These are phyloP conservation scores for Scolopax bukidnonensis DNA, from an alignment of 2,797 vertebrate genomes.

Conservation along the genomic window DNA sequence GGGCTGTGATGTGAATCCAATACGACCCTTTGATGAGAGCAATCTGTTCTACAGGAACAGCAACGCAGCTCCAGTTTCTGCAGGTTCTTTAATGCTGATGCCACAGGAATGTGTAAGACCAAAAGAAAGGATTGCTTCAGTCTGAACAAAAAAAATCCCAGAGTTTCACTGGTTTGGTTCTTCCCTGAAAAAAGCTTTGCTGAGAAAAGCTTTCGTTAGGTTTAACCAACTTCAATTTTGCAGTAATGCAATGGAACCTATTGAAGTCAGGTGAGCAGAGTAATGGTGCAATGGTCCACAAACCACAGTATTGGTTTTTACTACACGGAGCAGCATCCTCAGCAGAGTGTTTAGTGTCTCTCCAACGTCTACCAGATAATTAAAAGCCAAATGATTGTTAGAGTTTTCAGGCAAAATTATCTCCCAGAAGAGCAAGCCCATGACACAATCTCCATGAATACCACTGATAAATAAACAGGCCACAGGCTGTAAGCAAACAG, in stretches of 20 bases:
- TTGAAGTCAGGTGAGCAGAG: background rate
- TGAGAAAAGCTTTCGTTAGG: background rate
- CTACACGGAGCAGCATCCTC: background rate
- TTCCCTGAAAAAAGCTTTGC: background rate
- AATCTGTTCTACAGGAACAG: background rate
- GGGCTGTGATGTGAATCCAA: background rate
- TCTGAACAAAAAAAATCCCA: background rate
- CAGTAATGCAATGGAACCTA: background rate
- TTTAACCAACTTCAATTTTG: background rate
- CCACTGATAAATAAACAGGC: background rate
- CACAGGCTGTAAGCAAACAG: background rate
- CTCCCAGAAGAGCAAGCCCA: background rate
- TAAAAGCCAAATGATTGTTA: background rate
- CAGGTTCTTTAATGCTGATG: background rate
- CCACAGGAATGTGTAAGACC: background rate
- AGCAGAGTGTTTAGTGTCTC: background rate
- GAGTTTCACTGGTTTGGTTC: background rate
- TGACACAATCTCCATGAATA: background rate
- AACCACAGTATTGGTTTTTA: background rate
- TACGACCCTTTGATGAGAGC: background rate
- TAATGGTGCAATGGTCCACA: fast-evolving
- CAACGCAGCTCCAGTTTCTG: background rate
- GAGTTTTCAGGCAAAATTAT: background rate
- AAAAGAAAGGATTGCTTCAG: background rate
- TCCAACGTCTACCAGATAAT: background rate